Conservation (phyloP, 2,888 invertebrate genomes). For the Ceraclea dissimilis region DNA sequence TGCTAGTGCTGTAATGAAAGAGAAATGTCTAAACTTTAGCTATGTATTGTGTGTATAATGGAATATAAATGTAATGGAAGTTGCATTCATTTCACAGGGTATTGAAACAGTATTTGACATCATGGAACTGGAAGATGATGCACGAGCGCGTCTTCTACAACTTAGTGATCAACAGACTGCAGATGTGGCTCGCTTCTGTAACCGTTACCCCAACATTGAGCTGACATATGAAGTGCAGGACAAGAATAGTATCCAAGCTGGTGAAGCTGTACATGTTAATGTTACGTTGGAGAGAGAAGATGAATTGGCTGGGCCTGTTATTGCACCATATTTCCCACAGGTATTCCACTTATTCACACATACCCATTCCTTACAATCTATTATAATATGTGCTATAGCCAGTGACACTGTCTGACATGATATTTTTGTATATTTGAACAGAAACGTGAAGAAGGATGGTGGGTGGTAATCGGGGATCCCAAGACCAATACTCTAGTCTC, state of each 20-base stretch:
- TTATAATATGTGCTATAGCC: too few relatives aligned
- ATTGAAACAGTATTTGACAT: slow-evolving; percentile 93
- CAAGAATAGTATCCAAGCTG: slow-evolving; percentile 50
- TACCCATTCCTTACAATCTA: too few relatives aligned
- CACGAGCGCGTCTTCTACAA: slow-evolving; percentile 70
- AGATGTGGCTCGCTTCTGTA: slow-evolving; percentile 97
- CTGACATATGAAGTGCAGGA: slow-evolving; percentile 77
- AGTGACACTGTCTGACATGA: neutral
- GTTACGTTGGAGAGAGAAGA: slow-evolving; percentile 95
- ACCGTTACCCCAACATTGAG: slow-evolving; percentile 98
- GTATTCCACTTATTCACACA: slow-evolving; percentile 49
- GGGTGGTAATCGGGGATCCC: slow-evolving; percentile 98
- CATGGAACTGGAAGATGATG: slow-evolving; percentile 91
- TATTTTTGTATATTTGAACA: slow-evolving; percentile 33
- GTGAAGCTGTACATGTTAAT: slow-evolving; percentile 77
- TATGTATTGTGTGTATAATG: too few relatives aligned
- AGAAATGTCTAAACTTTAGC: too few relatives aligned
- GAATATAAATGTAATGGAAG: too few relatives aligned
- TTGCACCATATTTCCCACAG: slow-evolving; percentile 97
- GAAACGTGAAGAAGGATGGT: slow-evolving; percentile 91
- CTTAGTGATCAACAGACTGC: slow-evolving; percentile 86
- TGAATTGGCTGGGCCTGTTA: slow-evolving; percentile 92
- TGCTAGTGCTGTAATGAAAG: too few relatives aligned
- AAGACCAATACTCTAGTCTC: slow-evolving; percentile 89
- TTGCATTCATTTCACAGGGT: too few relatives aligned